Evolutionary conservation across 1,140 invertebrate genomes (phyloP), one percentile per base, ranked within the genome.

Genomic region (Pristionchus pacificus): DNA sequence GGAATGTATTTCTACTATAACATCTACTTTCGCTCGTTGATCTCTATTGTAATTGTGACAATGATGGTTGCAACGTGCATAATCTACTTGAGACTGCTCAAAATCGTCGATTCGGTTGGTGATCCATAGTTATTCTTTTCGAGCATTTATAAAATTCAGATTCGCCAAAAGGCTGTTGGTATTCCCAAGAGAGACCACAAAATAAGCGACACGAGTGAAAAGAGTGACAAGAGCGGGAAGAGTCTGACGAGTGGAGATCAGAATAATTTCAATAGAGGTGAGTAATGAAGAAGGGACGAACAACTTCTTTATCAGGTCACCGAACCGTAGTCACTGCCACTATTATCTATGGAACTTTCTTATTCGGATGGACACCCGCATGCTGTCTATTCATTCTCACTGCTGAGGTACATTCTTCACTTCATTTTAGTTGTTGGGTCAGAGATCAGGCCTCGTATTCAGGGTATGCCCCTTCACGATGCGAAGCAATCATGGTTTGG

Each of bases 281-380:
- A n/a, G n/a, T n/a, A n/a, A n/a, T n/a, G n/a, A n/a, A n/a, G n/a
- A n/a, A n/a, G n/a, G n/a, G n/a, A n/a, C n/a, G n/a, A n/a, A n/a
- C n/a, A n/a, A n/a, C n/a, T n/a, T n/a, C n/a, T n/a, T n/a, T n/a
- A n/a, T 33, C 65, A 33, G 67, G 71, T 15, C 49, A 66, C 1
- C 60, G 71, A 6, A 73, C 71, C 13, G 65, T 73, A 2, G 29
- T 69, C 60, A 73, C 71, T 24, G 71, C 71, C 1, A 62, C 66
- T 13, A n/a, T 73, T 6, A 73, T 73, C 29, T 73, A 68, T 30
- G 71, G 71, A 57, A 73, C 71, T 1, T 73, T 73, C 32, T 31
- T 73, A 2, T 60, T 73, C 29, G 71, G 71, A 2, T 73, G 71
- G 71, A 68, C 68, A 66, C 71, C 71, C 13, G 65, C 71, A 10